Base-by-base conservation (phyloP, 1,140 invertebrate genomes). In the Arctopsyche grandis region DNA sequence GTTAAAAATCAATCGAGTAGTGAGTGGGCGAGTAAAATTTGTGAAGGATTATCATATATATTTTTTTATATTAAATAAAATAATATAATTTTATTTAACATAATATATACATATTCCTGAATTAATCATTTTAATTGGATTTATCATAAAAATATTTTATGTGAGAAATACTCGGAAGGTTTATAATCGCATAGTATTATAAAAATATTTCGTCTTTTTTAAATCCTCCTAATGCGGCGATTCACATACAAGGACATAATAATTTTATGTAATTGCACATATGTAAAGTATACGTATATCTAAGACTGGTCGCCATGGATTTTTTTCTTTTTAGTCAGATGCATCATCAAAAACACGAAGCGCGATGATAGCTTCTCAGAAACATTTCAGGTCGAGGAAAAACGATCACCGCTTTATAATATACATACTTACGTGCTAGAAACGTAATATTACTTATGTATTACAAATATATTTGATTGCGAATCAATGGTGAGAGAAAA, bases 161-260 rank as follows among this genome's bases (percentile, higher is more conserved):
- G n/a, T 66, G 70, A 70, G 69, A 81, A 75, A 79, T 78, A 82
- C 80, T 73, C n/a, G 46, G 80, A 79, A 82, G 71, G 43, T 16
- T 78, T 44, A 75, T 82, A 82, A 80, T 82, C 56, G 56, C 56
- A 79, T 79, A 44, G 69, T 24, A 82, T 82, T 82, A 81, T 77
- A 81, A 78, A 81, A 79, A 80, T 80, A 78, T 82, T 75, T 78
- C 69, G 48, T 75, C 74, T 22, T 70, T 82, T 69, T 78, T 29
- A 76, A 77, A 77, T 26, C 69, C 63, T 75, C 29, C 46, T 60
- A 66, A 52, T 44, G 73, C 48, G 21, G 75, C 19, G 58, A 69
- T 78, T 71, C 76, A 63, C 46, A 26, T 5, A 66, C 78, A 82
- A 74, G 77, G 74, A 77, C 77, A 81, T 44, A 78, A 73, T 77